A percentile compares a stretch with the other conserved stretches of the same genome.
phyloP scores from a whole-genome alignment of 2,797 vertebrate species.

The Cynopterus sphinx region DNA sequence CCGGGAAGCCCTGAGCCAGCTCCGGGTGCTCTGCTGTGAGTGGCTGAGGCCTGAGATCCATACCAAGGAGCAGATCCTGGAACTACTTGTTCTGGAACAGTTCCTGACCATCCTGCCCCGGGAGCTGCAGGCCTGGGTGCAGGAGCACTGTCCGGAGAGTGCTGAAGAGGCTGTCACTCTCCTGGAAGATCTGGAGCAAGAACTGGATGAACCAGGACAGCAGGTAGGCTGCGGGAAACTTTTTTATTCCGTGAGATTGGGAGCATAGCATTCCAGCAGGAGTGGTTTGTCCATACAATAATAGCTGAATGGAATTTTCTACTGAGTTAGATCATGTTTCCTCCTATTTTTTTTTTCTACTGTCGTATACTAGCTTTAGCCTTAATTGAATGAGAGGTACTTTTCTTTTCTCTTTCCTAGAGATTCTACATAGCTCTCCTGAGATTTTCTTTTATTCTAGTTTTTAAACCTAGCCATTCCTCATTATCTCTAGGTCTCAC shows the following conservation, averaged over 20 bases:
- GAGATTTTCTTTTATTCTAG: background rate
- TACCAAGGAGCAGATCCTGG: constrained; percentile 79
- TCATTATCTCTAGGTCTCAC: constrained; percentile 61
- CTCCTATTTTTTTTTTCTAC: background rate
- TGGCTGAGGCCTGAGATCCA: constrained; percentile 75
- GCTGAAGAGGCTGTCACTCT: constrained; percentile 76
- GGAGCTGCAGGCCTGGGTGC: constrained; percentile 76
- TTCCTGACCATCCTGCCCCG: constrained; percentile 77
- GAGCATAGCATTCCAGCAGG: background rate
- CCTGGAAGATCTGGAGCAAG: constrained; percentile 75
- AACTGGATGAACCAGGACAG: constrained; percentile 72
- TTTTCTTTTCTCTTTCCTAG: constrained; percentile 25
- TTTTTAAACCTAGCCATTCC: constrained; percentile 8
- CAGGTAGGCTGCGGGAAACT: constrained; percentile 48
- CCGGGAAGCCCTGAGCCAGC: constrained; percentile 77
- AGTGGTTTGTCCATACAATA: background rate
- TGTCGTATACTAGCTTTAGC: background rate
- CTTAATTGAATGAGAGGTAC: background rate
- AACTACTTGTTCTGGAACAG: constrained; percentile 78
- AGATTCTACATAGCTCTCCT: background rate
- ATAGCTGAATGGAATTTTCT: background rate
- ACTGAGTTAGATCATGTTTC: background rate
- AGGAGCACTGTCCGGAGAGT: constrained; percentile 66
- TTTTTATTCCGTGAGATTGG: background rate
- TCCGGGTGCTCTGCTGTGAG: constrained; percentile 77